Evolutionary conservation across 2,797 vertebrate species (phyloP).

Genomic region (Cirrhinus mrigala): DNA sequence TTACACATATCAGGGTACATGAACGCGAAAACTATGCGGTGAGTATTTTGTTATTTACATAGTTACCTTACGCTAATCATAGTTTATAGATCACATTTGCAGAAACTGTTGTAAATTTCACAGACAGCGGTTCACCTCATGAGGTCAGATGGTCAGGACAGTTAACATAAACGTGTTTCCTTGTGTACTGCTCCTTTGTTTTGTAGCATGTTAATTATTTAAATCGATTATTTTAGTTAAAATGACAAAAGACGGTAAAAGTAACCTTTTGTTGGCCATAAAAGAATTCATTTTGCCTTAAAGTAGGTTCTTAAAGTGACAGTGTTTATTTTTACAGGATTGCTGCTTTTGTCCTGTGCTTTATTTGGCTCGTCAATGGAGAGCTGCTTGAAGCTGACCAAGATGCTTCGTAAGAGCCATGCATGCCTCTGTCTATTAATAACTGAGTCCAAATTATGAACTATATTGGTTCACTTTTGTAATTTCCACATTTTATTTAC

Average conservation of each 20-base stretch:
- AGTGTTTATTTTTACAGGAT: slow-evolving; percentile 63
- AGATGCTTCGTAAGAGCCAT: slow-evolving; percentile 74
- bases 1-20: background rate
- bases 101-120: background rate
- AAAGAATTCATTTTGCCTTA: background rate
- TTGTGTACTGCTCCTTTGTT: background rate
- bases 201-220: background rate
- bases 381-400: slow-evolving; percentile 80
- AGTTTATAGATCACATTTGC: background rate
- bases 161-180: background rate
- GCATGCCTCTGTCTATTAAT: background rate
- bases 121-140: background rate
- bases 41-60: background rate
- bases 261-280: background rate
- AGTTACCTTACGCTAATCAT: background rate
- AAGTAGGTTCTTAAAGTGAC: slow-evolving; percentile 38
- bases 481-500: background rate
- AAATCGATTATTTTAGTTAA: background rate
- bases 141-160: background rate
- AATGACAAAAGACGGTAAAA: background rate
- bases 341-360: slow-evolving; percentile 62
- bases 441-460: background rate
- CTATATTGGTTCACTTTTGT: background rate
- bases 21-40: slow-evolving; percentile 50
- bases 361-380: slow-evolving; percentile 67